Percentiles rank a stretch among this genome's conserved stretches.
Evolutionary conservation across 1,140 invertebrate genomes (phyloP).

Genomic region (Drosophila auraria): DNA sequence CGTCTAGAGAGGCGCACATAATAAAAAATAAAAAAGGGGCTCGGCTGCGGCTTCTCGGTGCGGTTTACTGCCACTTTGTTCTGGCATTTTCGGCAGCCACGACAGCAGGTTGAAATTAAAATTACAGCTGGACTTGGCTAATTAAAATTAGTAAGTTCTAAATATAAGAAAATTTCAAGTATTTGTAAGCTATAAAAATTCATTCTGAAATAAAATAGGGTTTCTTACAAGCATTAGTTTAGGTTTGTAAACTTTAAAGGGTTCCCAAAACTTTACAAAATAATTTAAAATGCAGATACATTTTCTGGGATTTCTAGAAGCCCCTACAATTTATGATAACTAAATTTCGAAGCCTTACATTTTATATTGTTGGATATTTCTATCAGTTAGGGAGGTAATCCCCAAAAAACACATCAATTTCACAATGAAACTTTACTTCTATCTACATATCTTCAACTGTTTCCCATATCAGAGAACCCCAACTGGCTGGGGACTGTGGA

Average conservation of each 20-base stretch:
- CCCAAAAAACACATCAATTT: neutral
- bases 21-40: conserved; percentile 54
- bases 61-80: conserved; percentile 7
- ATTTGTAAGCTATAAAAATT: neutral
- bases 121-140: neutral
- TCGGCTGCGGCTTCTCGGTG: conserved; percentile 35
- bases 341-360: neutral
- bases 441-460: neutral
- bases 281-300: neutral
- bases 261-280: neutral
- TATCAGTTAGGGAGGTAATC: neutral
- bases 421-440: neutral
- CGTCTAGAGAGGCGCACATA: conserved; percentile 7
- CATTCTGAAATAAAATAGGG: too few species aligned
- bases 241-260: neutral
- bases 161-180: too few species aligned
- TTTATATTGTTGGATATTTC: too few species aligned
- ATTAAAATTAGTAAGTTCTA: neutral
- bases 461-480: neutral
- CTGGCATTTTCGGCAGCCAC: conserved; percentile 28
- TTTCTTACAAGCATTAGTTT: too few species aligned
- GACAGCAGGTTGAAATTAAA: conserved; percentile 14
- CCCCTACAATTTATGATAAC: neutral
- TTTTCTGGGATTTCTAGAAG: neutral
- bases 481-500: neutral